phyloP scores from a whole-genome alignment of 2,797 vertebrate genomes.

The Sylvia borin region DNA sequence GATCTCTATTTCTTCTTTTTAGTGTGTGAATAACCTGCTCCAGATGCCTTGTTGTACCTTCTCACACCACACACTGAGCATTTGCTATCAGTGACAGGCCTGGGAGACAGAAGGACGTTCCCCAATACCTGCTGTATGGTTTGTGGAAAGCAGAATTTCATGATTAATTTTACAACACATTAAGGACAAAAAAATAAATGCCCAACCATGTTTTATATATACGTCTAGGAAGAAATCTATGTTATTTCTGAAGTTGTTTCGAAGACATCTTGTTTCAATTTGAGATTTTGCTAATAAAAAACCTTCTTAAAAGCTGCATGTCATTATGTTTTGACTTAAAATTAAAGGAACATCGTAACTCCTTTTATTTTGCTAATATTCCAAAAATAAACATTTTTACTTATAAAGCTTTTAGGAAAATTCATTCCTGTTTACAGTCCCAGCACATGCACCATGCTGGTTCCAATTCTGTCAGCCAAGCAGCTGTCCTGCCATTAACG shows the following conservation, averaged over 20 bases:
- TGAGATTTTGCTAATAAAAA: slow-evolving; percentile 62
- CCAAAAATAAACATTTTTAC: slow-evolving; percentile 78
- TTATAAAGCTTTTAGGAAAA: slow-evolving; percentile 79
- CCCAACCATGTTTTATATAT: neutral
- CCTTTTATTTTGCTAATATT: slow-evolving; percentile 80
- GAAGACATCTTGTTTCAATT: slow-evolving; percentile 65
- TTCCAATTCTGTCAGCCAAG: slow-evolving; percentile 79
- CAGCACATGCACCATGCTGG: slow-evolving; percentile 49
- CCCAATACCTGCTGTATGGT: slow-evolving; percentile 10
- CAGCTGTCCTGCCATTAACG: slow-evolving; percentile 70
- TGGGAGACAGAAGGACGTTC: neutral
- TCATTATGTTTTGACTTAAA: slow-evolving; percentile 75
- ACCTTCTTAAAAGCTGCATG: slow-evolving; percentile 68
- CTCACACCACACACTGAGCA: neutral
- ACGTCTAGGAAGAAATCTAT: slow-evolving; percentile 29
- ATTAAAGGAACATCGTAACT: slow-evolving; percentile 72
- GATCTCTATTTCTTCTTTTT: neutral
- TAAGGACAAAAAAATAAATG: slow-evolving; percentile 2
- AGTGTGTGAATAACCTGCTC: neutral
- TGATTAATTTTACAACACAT: slow-evolving; percentile 50
- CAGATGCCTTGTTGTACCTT: neutral
- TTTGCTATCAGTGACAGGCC: neutral
- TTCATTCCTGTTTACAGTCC: slow-evolving; percentile 77
- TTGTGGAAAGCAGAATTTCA: slow-evolving; percentile 67
- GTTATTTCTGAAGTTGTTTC: slow-evolving; percentile 63